phyloP scores from a whole-genome alignment of 2,797 vertebrate genomes.

The Acrossocheilus wenchowensis region DNA sequence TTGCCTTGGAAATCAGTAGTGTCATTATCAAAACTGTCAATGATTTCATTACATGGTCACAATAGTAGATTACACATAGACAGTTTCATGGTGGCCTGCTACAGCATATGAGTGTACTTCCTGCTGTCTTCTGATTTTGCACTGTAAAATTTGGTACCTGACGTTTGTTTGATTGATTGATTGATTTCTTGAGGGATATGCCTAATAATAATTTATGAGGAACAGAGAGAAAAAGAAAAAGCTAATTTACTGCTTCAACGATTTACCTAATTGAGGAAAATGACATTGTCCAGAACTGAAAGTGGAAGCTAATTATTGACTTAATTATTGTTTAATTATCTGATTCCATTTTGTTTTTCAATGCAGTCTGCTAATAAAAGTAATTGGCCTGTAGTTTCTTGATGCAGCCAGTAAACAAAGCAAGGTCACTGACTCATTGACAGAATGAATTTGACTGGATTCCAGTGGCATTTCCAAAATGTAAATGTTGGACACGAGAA shows the following conservation, averaged over 20 bases:
- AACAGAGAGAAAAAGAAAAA: slow-evolving; percentile 67
- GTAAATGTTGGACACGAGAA: slow-evolving; percentile 75
- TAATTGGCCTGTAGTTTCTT: slow-evolving; percentile 77
- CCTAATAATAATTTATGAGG: slow-evolving; percentile 78
- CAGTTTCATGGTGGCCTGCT: not conserved
- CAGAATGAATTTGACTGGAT: slow-evolving; percentile 70
- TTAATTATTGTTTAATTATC: slow-evolving; percentile 80
- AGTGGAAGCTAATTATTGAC: slow-evolving; percentile 85
- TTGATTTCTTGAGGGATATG: slow-evolving; percentile 79
- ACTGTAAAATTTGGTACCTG: slow-evolving; percentile 68
- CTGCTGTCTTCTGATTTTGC: slow-evolving; percentile 61
- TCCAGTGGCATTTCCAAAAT: slow-evolving; percentile 77
- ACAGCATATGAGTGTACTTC: not conserved
- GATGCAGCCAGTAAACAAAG: slow-evolving; percentile 68
- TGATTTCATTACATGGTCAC: not conserved
- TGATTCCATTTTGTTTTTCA: slow-evolving; percentile 81
- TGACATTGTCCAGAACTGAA: slow-evolving; percentile 85
- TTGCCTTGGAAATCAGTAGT: not conserved
- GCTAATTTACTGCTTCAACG: slow-evolving; percentile 83
- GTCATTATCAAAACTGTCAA: not conserved
- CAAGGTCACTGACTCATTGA: slow-evolving; percentile 78
- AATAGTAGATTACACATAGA: not conserved
- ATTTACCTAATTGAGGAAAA: slow-evolving; percentile 81
- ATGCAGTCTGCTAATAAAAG: slow-evolving; percentile 80
- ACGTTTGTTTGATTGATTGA: slow-evolving; percentile 69